phyloP scores from a whole-genome alignment of 2,888 invertebrate species.

The Cordilura impudica region DNA sequence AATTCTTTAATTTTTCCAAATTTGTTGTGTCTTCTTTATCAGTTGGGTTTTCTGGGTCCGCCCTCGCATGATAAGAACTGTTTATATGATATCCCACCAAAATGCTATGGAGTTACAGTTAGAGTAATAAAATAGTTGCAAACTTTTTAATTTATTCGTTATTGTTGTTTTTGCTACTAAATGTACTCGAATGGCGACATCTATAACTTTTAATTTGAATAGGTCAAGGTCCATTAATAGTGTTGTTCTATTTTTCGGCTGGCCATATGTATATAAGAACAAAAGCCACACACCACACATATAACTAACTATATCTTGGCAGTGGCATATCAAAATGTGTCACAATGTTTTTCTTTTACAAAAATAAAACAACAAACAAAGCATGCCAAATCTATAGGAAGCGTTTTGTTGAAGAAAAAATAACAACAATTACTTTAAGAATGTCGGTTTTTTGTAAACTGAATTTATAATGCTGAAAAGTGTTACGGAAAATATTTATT shows the following conservation, averaged over 20 bases:
- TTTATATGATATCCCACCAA: not conserved
- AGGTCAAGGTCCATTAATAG: conserved; percentile 53
- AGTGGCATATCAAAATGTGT: conserved; percentile 6
- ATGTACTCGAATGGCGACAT: conserved; percentile 37
- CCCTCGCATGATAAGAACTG: no score
- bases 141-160: not conserved
- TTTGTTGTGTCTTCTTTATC: no score
- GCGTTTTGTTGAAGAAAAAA: not conserved
- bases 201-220: conserved; percentile 40
- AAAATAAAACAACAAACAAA: not conserved
- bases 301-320: conserved; percentile 6
- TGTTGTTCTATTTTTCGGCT: conserved; percentile 9
- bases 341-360: conserved; percentile 7
- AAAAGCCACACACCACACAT: not conserved
- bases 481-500: not conserved
- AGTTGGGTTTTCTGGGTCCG: no score
- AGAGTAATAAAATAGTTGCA: not conserved
- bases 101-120: not conserved
- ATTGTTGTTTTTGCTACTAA: not conserved
- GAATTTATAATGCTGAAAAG: conserved; percentile 7
- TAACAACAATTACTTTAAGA: not conserved
- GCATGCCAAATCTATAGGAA: not conserved
- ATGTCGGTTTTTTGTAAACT: conserved; percentile 21
- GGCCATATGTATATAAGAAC: not conserved
- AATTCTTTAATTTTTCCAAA: no score